Evolutionary conservation across 92 coral and sea anemone species (phyloP), one percentile per base, ranked within the genome.

Genomic region (Hydrozoanthus gracilis): DNA sequence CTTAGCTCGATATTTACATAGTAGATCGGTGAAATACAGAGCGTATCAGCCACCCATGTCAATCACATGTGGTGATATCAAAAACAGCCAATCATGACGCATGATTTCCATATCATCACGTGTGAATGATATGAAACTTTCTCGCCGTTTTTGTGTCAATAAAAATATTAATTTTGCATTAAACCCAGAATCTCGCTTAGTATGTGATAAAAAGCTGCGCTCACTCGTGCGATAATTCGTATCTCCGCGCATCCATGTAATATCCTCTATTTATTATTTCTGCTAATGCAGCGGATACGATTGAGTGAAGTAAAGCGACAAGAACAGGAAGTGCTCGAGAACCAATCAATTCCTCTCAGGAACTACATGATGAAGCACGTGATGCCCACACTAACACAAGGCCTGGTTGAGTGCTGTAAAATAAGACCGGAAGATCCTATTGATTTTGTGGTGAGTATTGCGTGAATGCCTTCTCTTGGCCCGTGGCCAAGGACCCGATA

Each of bases 351-450:
- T 47, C 99, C 99, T 8, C 92, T 96, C 74, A 96, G 99, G 76
- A 96, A 96, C 86, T 96, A 96, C 89, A 98, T 96, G 73, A 96
- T 96, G 99, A 96, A 96, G 67, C 99, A 96, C 82, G 99, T 96
- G 68, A 96, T 96, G 99, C 99, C 99, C 51, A 96, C 99, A 3
- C 87, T 96, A 16, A 91, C 99, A 4, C 98, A 96, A 70, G 97
- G 99, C 12, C 96, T 96, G 49, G 92, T 96, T 9, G 99, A 96
- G 77, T 93, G 96, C 88, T 93, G 98, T 72, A 96, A 96, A 69
- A 91, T 95, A 86, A 90, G 99, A 58, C 99, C 99, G 5, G 99
- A 93, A 9, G 98, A 96, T 65, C 99, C 99, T 27, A 90, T 96
- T 77, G 99, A 96, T 80, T 96, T 88, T 69, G 90, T 96, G 96